Evolutionary conservation across 64 coral and sea anemone species (phyloP), one percentile per base, ranked within the genome.

Genomic region (Cladopsammia gracilis): DNA sequence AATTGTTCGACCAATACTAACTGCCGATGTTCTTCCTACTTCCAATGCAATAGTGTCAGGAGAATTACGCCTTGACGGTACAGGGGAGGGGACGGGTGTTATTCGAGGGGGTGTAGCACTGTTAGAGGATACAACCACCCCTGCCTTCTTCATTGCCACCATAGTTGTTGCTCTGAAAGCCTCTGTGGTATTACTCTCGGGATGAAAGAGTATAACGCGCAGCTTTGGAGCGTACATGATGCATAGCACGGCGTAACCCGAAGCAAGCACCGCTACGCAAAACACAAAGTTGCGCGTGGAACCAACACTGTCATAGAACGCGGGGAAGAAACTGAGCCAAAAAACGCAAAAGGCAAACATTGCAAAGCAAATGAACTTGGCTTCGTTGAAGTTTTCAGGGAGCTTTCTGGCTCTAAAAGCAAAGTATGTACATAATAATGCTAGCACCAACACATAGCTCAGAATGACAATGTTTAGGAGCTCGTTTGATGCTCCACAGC

Each of bases 371-470:
- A 98, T 98, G 62, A 96, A 96, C 53, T 98, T 98, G 6, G 97
- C 94, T 80, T 98, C 97, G 83, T 98, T 98, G 66, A 98, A 98
- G 43, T 95, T 98, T 51, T 98, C 97, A 11, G 97, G 97, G 14
- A 98, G 83, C 18, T 78, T 91, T 76, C 97, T 93, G 14, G 97
- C 97, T 72, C 79, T 93, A 24, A 90, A 98, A 12, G 97, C 97
- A 77, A 96, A 95, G 77, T 91, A 96, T 0, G 94, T 98, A 18
- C 94, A 98, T 5, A 98, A 34, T 8, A 98, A 83, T 43, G 97
- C 97, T 23, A 98, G 50, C 3, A 88, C 64, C 15, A 98, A 77
- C 42, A 98, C 81, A 26, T 93, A 98, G 5, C 19, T 45, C 11
- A 98, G 22, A 53, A 96, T 77, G 6, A 93, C 62, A 15, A 94